phyloP scores from a whole-genome alignment of 2,797 vertebrate species.

The Syngnathus rostellatus region DNA sequence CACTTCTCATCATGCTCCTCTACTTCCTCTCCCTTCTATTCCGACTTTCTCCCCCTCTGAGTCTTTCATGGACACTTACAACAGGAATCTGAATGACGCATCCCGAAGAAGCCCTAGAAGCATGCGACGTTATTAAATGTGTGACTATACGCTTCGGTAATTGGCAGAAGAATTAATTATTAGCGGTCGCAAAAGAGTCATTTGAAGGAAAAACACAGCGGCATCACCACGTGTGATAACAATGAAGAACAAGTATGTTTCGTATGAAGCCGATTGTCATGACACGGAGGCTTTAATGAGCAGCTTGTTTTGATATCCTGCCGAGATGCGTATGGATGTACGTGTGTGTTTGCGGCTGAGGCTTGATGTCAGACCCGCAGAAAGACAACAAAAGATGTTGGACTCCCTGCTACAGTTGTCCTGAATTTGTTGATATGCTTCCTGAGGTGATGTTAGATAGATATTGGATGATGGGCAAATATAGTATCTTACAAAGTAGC shows the following conservation, averaged over 20 bases:
- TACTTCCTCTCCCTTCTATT: constrained; percentile 29
- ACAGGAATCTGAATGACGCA: constrained; percentile 35
- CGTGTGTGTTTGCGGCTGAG: not conserved
- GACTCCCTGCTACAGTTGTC: not conserved
- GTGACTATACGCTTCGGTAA: constrained; percentile 21
- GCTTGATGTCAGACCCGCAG: not conserved
- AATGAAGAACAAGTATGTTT: constrained; percentile 61
- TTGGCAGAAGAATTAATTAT: constrained; percentile 47
- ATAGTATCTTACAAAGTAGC: not conserved
- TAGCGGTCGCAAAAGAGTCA: constrained; percentile 56
- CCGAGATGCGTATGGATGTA: constrained; percentile 28
- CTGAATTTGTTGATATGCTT: not conserved
- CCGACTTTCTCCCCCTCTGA: constrained; percentile 8
- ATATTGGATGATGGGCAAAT: not conserved
- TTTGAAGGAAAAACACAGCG: constrained; percentile 54
- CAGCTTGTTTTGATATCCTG: constrained; percentile 54
- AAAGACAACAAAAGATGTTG: constrained; percentile 1
- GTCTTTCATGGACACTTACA: constrained; percentile 26
- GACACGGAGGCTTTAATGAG: constrained; percentile 70
- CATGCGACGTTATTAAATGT: constrained; percentile 36
- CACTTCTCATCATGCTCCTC: constrained; percentile 46
- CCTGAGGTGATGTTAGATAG: not conserved
- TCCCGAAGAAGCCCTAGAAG: constrained; percentile 30
- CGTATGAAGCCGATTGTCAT: constrained; percentile 58
- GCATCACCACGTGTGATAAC: constrained; percentile 47